Percentiles rank a stretch among this genome's conserved stretches.
Evolutionary conservation across 2,888 invertebrate species (phyloP).

Genomic region (Zeuzera pyrina): DNA sequence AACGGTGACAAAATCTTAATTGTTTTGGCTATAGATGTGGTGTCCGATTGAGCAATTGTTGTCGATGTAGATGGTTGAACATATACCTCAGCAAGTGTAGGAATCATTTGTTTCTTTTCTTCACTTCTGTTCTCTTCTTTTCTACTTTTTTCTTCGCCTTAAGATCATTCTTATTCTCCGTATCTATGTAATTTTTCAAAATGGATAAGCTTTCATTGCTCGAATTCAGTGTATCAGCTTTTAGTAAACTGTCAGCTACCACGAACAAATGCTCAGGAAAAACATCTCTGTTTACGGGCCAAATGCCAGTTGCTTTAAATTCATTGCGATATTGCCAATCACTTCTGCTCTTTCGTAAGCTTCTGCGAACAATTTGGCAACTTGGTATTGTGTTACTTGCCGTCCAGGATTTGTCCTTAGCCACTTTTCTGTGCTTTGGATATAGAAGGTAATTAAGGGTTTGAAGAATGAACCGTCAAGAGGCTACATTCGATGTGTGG

Average conservation of each 20-base stretch:
- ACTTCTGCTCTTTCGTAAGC: constrained; percentile 22
- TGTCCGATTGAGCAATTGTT: no score
- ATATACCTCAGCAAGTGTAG: no score
- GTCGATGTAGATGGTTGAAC: no score
- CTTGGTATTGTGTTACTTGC: constrained; percentile 15
- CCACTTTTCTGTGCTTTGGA: constrained; percentile 15
- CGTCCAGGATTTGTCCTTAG: constrained; percentile 13
- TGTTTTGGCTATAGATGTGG: no score
- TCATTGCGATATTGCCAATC: constrained; percentile 9
- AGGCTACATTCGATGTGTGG: background rate
- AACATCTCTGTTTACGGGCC: constrained; percentile 4
- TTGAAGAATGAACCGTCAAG: constrained; percentile 17
- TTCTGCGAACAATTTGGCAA: constrained; percentile 20
- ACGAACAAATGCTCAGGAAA: background rate
- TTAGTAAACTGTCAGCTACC: background rate
- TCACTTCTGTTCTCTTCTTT: no score
- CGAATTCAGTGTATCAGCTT: background rate
- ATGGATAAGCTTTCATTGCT: no score
- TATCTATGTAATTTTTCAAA: no score
- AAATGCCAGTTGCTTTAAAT: constrained; percentile 6
- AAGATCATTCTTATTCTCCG: no score
- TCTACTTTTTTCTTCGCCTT: no score
- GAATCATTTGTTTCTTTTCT: no score
- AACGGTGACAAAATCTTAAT: no score
- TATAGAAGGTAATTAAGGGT: constrained; percentile 15